phyloP scores from a whole-genome alignment of 2,113 vertebrate genomes.

The Oryctolagus cuniculus region DNA sequence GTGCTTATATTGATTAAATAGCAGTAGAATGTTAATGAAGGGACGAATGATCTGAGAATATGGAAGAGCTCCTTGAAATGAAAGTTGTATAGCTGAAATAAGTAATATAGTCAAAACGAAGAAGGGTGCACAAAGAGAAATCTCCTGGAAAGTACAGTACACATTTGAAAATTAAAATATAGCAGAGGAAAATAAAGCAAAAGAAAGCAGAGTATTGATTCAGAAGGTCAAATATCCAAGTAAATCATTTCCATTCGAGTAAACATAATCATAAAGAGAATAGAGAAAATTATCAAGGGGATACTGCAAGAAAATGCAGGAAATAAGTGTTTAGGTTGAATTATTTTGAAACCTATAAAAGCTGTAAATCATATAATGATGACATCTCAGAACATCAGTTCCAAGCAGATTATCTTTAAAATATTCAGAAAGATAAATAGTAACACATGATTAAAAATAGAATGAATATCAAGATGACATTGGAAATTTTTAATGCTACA shows the following conservation, averaged over 20 bases:
- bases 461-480: background rate
- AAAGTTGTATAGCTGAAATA: constrained; percentile 51
- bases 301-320: background rate
- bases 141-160: background rate
- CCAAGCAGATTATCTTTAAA: constrained; percentile 11
- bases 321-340: constrained; percentile 3
- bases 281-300: constrained; percentile 17
- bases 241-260: background rate
- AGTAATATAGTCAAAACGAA: constrained; percentile 39
- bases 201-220: constrained; percentile 10
- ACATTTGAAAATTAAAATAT: background rate
- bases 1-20: background rate
- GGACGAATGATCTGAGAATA: background rate
- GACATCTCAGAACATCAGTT: constrained; percentile 36
- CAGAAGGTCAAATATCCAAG: background rate
- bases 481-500: background rate
- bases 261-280: constrained; percentile 38
- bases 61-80: background rate
- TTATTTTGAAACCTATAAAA: background rate
- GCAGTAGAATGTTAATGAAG: constrained; percentile 35
- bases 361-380: background rate
- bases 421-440: background rate
- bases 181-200: background rate
- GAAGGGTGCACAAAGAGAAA: background rate
- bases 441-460: background rate